Evolutionary conservation across 2,113 vertebrate species (phyloP).

Genomic region (Ellobius talpinus): DNA sequence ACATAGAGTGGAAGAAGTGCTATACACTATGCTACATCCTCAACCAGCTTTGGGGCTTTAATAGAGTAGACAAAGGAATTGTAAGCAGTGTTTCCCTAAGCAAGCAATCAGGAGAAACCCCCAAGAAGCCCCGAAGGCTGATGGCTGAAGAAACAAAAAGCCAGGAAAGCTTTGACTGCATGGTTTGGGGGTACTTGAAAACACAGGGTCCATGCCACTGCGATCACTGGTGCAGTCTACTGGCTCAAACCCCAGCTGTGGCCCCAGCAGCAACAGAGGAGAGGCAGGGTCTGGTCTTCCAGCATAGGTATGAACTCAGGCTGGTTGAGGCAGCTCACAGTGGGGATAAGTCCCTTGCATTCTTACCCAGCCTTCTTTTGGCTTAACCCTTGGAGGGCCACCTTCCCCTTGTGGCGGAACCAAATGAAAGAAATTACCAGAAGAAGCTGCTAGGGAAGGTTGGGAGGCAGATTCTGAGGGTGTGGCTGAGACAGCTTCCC

Average conservation of each 20-base stretch:
- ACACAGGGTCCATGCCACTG: background rate
- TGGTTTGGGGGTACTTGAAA: background rate
- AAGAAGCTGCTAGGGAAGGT: background rate
- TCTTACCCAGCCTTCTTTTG: background rate
- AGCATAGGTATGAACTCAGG: accelerated
- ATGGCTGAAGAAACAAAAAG: background rate
- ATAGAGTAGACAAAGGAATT: background rate
- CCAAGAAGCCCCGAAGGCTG: background rate
- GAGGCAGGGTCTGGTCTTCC: background rate
- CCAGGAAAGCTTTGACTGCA: background rate
- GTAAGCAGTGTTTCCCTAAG: background rate
- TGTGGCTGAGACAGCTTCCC: background rate
- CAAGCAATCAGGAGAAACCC: background rate
- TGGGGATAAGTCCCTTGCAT: accelerated
- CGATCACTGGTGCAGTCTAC: too few species aligned
- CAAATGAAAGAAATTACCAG: slow-evolving; percentile 76
- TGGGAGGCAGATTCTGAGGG: background rate
- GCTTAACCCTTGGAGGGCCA: background rate
- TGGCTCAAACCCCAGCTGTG: background rate
- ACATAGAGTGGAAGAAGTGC: background rate
- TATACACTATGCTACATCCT: background rate
- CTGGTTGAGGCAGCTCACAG: background rate
- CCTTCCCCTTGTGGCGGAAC: background rate
- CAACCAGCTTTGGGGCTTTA: background rate
- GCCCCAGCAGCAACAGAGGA: too few species aligned